Percentiles rank a stretch among this genome's conserved stretches.
These are phyloP conservation scores for Diprion similis DNA, from an alignment of 1,140 invertebrate species.

Conservation along the genomic window DNA sequence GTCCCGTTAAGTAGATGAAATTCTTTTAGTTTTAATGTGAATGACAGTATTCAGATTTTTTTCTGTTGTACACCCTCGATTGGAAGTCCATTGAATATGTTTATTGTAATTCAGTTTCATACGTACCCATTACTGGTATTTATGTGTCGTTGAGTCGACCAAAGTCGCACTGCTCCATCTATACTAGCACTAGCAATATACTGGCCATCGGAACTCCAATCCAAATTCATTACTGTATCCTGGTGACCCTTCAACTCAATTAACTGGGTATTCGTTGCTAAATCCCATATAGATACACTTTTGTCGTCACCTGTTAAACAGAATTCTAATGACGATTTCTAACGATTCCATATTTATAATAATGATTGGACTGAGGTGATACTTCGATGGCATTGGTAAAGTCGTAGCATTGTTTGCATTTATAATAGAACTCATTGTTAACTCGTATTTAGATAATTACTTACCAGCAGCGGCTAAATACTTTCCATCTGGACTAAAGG, in stretches of 20 bases:
- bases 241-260: constrained; percentile 69
- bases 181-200: constrained; percentile 69
- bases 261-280: constrained; percentile 66
- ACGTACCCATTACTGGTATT: constrained; percentile 57
- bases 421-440: neutral
- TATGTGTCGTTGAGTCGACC: constrained; percentile 62
- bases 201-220: constrained; percentile 68
- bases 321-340: too few species aligned
- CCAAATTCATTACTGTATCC: constrained; percentile 67
- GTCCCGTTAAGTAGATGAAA: neutral
- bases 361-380: neutral
- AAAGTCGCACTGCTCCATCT: constrained; percentile 67
- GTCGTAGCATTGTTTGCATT: constrained; percentile 10
- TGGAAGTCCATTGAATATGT: neutral
- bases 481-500: constrained; percentile 76
- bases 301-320: constrained; percentile 68
- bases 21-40: neutral
- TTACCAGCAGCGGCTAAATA: constrained; percentile 73
- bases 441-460: constrained; percentile 5
- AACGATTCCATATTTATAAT: constrained; percentile 2
- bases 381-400: neutral
- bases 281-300: constrained; percentile 73
- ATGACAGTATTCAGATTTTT: neutral
- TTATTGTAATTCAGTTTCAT: neutral
- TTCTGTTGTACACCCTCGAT: neutral